Base-by-base conservation (phyloP, 2,797 vertebrate genomes). In the Lutjanus argentimaculatus region DNA sequence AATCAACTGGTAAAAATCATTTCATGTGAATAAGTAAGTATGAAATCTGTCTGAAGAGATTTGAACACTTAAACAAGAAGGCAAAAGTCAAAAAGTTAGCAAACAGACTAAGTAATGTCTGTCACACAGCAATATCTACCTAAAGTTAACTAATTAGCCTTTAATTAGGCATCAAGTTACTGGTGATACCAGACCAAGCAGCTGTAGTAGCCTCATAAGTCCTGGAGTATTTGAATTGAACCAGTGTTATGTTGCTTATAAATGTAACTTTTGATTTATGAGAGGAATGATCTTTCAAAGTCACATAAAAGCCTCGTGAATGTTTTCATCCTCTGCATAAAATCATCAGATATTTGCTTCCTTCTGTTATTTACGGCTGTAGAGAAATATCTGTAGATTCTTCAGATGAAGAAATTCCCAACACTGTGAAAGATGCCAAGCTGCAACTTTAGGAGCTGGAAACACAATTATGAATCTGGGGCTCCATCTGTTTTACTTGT, bases 401-500 rank as follows among this genome's bases (percentile, higher is more conserved):
- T 48, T 74, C 17, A 73, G 49, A 77, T 75, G 75, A 67, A 68
- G 45, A 82, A 0, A 55, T 56, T 59, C 72, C 57, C 64, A 71
- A 10, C 51, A n/a, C 9, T n/a, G 71, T 22, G 45, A 83, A 71
- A 64, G 67, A 75, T 70, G 74, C 79, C 75, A 83, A 48, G 77
- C 78, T 77, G 71, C 68, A 78, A 30, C 62, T 79, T 84, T 21
- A 55, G 36, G 42, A 70, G 55, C 71, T 64, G 66, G 65, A 76
- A 87, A 85, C 75, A 79, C 59, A 64, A 71, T 78, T 65, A 80
- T 62, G 75, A 88, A 80, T 71, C 66, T 0, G 61, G 53, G 45
- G 67, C 72, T 71, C 84, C 84, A 83, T 91, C 87, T 89, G 85
- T 75, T 90, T 83, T 45, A 49, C 49, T 8, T 6, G 21, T 56